Evolutionary conservation across 2,888 invertebrate species (phyloP).

Genomic region (Helobdella robusta): DNA sequence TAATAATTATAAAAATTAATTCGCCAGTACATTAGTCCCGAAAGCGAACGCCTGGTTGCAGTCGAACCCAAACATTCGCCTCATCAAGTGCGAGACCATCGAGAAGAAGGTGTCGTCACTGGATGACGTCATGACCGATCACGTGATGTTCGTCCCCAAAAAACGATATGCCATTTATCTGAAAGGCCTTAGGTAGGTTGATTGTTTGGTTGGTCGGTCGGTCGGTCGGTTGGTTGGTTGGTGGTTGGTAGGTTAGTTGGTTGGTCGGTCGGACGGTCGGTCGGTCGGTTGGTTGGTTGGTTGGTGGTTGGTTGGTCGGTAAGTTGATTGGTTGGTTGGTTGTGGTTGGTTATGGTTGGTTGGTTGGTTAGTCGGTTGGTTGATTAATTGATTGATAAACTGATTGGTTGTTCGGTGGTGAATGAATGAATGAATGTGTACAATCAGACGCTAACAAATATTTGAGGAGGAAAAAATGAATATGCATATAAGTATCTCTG

Average conservation of each 20-base stretch:
- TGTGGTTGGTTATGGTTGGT: too few relatives aligned
- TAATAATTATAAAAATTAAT: neutral
- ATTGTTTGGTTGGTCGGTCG: neutral
- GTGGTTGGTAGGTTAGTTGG: neutral
- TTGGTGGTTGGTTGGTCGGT: neutral
- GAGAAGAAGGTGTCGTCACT: conserved; percentile 34
- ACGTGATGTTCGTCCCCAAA: conserved; percentile 33
- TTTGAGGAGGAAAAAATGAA: too few relatives aligned
- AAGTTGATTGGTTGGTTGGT: too few relatives aligned
- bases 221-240: neutral
- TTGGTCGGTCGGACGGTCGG: neutral
- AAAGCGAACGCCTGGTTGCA: conserved; percentile 36
- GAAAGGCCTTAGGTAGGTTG: conserved; percentile 35
- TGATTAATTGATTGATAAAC: too few relatives aligned
- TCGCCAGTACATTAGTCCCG: conserved; percentile 35
- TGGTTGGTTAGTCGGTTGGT: too few relatives aligned
- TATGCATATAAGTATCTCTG: too few relatives aligned
- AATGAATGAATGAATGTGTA: too few relatives aligned
- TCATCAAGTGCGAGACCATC: conserved; percentile 36
- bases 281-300: neutral
- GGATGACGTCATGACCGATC: conserved; percentile 31
- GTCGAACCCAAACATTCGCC: conserved; percentile 29
- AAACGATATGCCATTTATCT: conserved; percentile 34
- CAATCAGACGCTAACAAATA: too few relatives aligned
- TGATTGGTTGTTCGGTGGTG: too few relatives aligned